Percentiles rank a stretch among this genome's conserved stretches.
These are phyloP conservation scores for Ptychochromis oligacanthus DNA, from an alignment of 2,113 vertebrate species.

Conservation along the genomic window DNA sequence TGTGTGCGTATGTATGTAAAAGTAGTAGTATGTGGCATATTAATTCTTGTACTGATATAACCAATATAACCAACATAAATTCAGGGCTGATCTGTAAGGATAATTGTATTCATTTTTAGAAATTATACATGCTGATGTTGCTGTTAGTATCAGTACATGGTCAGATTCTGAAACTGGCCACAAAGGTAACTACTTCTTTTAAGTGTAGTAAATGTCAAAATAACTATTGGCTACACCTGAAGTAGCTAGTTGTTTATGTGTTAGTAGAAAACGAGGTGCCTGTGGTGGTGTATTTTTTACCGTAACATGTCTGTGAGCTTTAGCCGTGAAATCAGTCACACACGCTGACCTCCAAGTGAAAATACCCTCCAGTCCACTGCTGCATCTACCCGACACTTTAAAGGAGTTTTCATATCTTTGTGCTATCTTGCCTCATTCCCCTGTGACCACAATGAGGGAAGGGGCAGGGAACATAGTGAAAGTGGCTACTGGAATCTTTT, in stretches of 20 bases:
- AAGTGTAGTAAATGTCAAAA: neutral
- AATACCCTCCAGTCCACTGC: conserved; percentile 31
- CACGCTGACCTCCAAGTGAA: conserved; percentile 50
- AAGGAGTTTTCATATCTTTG: conserved; percentile 41
- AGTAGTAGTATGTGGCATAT: neutral
- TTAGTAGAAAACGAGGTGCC: neutral
- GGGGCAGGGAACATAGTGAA: conserved; percentile 25
- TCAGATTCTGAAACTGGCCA: neutral
- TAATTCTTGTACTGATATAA: neutral
- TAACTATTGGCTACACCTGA: neutral
- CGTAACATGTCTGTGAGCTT: neutral
- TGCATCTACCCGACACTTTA: neutral
- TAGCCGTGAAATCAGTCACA: conserved; percentile 51
- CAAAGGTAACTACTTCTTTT: conserved; percentile 16
- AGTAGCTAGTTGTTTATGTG: neutral
- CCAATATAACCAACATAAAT: neutral
- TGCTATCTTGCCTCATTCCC: neutral
- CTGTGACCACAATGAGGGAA: conserved; percentile 35
- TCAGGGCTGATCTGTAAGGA: neutral
- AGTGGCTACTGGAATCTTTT: conserved; percentile 55
- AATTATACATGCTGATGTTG: neutral
- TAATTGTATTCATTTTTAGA: neutral
- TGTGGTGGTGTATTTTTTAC: conserved; percentile 3
- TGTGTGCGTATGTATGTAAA: neutral
- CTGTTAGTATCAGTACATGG: neutral